phyloP scores from a whole-genome alignment of 92 coral and sea anemone species.

The Micromussa lordhowensis region DNA sequence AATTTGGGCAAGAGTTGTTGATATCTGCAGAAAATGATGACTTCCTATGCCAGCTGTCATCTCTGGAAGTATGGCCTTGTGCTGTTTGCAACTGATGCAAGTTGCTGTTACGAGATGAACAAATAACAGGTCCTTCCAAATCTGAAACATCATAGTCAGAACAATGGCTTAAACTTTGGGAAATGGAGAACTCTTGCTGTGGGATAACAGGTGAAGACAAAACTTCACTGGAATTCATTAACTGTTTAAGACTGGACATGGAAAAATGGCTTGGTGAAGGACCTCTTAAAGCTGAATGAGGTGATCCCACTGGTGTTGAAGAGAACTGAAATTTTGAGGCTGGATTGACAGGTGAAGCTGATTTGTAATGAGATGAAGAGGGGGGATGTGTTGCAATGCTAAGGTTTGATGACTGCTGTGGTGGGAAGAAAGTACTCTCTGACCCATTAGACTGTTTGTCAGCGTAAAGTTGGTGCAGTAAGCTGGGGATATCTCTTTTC shows the following conservation, averaged over 20 bases:
- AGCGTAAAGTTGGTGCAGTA: too few species aligned
- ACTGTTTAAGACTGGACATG: slow-evolving; percentile 3
- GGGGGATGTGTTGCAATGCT: background rate
- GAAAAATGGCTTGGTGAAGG: slow-evolving; percentile 10
- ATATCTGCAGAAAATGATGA: background rate
- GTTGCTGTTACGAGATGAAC: background rate
- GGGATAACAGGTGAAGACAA: background rate
- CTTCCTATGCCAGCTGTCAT: background rate
- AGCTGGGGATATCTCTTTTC: too few species aligned
- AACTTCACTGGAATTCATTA: slow-evolving; percentile 1
- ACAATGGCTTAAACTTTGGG: slow-evolving; percentile 8
- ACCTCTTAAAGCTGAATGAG: background rate
- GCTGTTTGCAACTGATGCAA: slow-evolving; percentile 17
- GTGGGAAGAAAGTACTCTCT: too few species aligned
- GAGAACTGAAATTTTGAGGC: slow-evolving; percentile 24
- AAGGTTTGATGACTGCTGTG: too few species aligned
- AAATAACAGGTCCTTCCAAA: background rate
- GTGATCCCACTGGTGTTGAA: slow-evolving; percentile 16
- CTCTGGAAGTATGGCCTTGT: background rate
- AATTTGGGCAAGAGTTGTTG: background rate
- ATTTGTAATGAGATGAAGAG: slow-evolving; percentile 1
- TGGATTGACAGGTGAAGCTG: slow-evolving; percentile 18
- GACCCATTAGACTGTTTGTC: too few species aligned
- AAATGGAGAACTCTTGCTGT: slow-evolving; percentile 5
- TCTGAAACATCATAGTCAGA: slow-evolving; percentile 16